A percentile compares a stretch with the other conserved stretches of the same genome.
Conservation (phyloP, 2,113 vertebrate species). For the Morone saxatilis region DNA sequence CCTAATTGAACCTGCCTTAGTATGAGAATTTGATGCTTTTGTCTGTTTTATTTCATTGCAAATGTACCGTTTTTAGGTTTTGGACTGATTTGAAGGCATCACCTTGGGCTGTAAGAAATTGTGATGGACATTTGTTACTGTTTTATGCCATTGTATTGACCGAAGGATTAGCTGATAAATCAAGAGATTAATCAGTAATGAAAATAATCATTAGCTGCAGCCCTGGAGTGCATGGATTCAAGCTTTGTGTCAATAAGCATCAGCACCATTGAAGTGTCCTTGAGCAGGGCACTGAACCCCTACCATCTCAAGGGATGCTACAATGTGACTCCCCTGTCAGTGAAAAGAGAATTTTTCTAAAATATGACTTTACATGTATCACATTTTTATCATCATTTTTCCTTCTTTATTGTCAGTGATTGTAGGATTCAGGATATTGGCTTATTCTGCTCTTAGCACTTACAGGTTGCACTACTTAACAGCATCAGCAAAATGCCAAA, state of each 20-base stretch:
- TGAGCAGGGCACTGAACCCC: conserved; percentile 8
- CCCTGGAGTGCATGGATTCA: background rate
- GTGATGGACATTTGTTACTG: background rate
- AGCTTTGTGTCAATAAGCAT: conserved; percentile 10
- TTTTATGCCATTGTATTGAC: conserved; percentile 5
- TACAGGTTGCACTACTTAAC: conserved; percentile 4
- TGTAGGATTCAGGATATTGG: background rate
- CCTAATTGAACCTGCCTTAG: background rate
- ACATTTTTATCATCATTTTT: conserved; percentile 17
- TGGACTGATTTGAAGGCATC: background rate
- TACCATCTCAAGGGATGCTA: background rate
- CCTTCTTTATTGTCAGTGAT: background rate
- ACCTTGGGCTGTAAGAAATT: background rate
- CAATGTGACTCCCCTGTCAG: background rate
- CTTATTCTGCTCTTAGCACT: conserved; percentile 19
- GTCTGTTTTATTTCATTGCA: background rate
- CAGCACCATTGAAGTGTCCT: background rate
- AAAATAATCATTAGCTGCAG: conserved; percentile 10
- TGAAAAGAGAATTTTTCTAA: background rate
- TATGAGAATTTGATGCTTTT: background rate
- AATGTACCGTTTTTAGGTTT: background rate
- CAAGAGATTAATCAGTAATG: background rate
- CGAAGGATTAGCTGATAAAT: background rate
- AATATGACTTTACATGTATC: conserved; percentile 14
- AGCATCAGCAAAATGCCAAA: conserved; percentile 46